Conservation (phyloP, 1,140 invertebrate species). For the Drosophila pseudoananassae region DNA sequence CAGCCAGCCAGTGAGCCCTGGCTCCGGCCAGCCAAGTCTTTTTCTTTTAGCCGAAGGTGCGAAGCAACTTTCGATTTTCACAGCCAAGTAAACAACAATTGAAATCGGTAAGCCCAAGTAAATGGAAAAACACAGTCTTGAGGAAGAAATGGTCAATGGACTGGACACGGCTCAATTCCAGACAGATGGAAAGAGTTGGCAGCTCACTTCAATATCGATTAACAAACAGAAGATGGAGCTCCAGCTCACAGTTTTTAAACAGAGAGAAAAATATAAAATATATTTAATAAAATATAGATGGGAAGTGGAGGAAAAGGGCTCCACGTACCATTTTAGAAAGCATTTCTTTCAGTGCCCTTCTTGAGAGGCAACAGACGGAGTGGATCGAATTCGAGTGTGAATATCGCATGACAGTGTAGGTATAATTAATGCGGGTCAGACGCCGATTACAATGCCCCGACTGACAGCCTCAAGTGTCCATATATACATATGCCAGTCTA, state of each 20-base stretch:
- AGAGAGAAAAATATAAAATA: slow-evolving; percentile 2
- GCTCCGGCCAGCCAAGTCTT: background rate
- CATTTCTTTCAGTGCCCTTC: slow-evolving; percentile 26
- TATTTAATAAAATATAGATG: background rate
- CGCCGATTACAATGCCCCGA: slow-evolving; percentile 80
- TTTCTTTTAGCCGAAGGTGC: slow-evolving; percentile 42
- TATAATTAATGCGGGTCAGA: slow-evolving; percentile 80
- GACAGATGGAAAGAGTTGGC: slow-evolving; percentile 56
- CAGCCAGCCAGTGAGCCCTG: background rate
- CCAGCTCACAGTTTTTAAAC: slow-evolving; percentile 19
- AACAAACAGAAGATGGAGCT: slow-evolving; percentile 67
- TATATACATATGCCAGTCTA: slow-evolving; percentile 48
- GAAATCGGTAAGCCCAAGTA: slow-evolving; percentile 49
- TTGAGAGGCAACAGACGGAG: slow-evolving; percentile 61
- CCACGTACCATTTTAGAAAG: background rate
- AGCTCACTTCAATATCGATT: slow-evolving; percentile 66
- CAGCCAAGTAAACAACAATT: slow-evolving; percentile 74
- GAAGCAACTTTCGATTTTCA: slow-evolving; percentile 78
- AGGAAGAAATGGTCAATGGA: slow-evolving; percentile 40
- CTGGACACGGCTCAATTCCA: slow-evolving; percentile 72
- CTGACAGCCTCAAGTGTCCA: slow-evolving; percentile 78
- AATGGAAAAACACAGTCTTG: slow-evolving; percentile 31
- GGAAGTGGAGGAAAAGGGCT: background rate
- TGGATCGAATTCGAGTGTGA: slow-evolving; percentile 59
- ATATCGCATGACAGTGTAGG: slow-evolving; percentile 80